A percentile compares a stretch with the other conserved stretches of the same genome.
phyloP scores from a whole-genome alignment of 2,888 invertebrate species.

The Dermolepida albohirtum region DNA sequence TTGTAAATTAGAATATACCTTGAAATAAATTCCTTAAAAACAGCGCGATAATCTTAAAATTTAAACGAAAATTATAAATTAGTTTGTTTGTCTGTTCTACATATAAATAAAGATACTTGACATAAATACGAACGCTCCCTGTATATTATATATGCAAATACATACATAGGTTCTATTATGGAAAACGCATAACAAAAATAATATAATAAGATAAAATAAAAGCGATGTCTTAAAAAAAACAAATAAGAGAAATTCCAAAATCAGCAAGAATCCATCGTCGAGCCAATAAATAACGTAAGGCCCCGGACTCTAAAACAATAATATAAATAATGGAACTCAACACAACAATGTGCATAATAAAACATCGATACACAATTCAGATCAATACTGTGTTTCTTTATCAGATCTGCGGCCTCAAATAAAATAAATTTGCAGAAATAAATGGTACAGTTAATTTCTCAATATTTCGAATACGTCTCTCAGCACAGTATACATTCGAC shows the following conservation, averaged over 20 bases:
- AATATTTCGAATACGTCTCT: slow-evolving; percentile 7
- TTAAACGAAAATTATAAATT: no score
- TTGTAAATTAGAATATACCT: no score
- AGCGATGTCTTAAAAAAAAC: slow-evolving; percentile 20
- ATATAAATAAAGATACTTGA: no score
- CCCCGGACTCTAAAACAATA: slow-evolving; percentile 53
- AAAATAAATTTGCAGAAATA: slow-evolving; percentile 61
- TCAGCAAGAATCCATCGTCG: slow-evolving; percentile 51
- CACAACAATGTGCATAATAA: slow-evolving; percentile 61
- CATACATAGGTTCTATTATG: slow-evolving; percentile 21
- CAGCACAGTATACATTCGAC: slow-evolving; percentile 39
- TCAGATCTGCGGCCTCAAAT: slow-evolving; percentile 63
- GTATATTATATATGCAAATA: slow-evolving; percentile 7
- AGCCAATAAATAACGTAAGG: slow-evolving; percentile 51
- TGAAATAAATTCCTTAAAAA: no score
- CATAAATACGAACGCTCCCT: no score
- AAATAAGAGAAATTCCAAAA: slow-evolving; percentile 50
- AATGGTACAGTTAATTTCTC: slow-evolving; percentile 44
- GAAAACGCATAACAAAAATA: slow-evolving; percentile 24
- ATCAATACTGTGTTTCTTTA: slow-evolving; percentile 64
- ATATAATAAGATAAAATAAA: slow-evolving; percentile 31
- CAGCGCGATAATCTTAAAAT: no score
- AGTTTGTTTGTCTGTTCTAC: no score
- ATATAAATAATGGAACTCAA: slow-evolving; percentile 61
- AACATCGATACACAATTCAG: slow-evolving; percentile 62